phyloP scores from a whole-genome alignment of 2,113 vertebrate genomes.

The Mungos mungo region DNA sequence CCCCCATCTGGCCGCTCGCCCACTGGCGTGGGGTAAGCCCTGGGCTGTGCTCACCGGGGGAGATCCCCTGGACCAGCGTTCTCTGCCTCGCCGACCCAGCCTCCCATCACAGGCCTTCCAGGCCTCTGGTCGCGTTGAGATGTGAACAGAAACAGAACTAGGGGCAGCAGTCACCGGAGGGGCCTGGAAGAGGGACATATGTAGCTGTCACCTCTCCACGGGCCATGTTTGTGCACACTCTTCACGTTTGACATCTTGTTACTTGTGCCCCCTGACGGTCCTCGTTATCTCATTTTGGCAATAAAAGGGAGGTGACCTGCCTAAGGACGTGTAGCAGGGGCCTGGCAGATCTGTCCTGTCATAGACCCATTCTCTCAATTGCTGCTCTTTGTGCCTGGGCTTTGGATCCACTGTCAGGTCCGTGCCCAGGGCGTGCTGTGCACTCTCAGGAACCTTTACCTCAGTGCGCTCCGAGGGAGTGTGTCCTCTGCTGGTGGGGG shows the following conservation, averaged over 20 bases:
- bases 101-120: not conserved
- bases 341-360: not conserved
- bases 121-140: not conserved
- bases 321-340: not conserved
- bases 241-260: fast-evolving
- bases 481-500: not conserved
- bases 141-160: not conserved
- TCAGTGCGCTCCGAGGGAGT: not conserved
- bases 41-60: not conserved
- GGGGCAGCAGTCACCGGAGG: not conserved
- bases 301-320: not conserved
- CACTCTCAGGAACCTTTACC: fast-evolving
- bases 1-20: not conserved
- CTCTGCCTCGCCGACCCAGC: not conserved
- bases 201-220: fast-evolving
- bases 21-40: not conserved
- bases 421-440: not conserved
- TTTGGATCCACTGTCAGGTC: not conserved
- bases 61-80: not conserved
- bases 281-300: not conserved
- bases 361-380: not conserved
- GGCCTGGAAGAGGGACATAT: not conserved
- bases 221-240: too few species aligned
- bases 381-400: not conserved
- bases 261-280: fast-evolving